Evolutionary conservation across 1,140 invertebrate genomes (phyloP), one percentile per base, ranked within the genome.

Genomic region (Halyomorpha halys): DNA sequence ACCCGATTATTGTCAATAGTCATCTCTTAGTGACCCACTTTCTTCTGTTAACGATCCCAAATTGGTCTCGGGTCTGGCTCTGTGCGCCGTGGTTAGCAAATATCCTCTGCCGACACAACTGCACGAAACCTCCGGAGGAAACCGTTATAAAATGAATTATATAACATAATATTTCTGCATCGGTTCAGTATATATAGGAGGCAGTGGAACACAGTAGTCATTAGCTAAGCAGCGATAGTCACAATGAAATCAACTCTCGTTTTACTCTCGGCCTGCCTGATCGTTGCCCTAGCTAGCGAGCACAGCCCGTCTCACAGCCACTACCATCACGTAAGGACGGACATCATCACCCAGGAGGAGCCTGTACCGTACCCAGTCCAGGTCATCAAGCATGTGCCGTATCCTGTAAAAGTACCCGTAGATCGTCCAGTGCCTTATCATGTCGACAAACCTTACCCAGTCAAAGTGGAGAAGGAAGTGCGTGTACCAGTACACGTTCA

Each of bases 391-490:
- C 19, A 23, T 27, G 53, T 56, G 11, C 53, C 53, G 3, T 56
- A 56, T 56, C 53, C 53, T 3, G 53, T 56, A 21, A 56, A 56
- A 23, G 23, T 23, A 23, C 23, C 19, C 15, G 53, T 56, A 6
- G 53, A 56, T 15, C 19, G 23, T 27, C 53, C 53, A 25, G 53
- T 56, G 5, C 53, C 53, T 5, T 16, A 56, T 11, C 18, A 21
- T 3, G 23, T 56, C 14, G 53, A 56, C 6, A 56, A 56, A 23
- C 53, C 53, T 3, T 56, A 56, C 23, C 53, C 53, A 25, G 53
- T 56, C 14, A 56, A 21, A 11, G 23, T 56, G 9, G 53, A 23
- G 21, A 56, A 56, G 23, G 53, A 56, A 56, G 53, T 56, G 14
- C 18, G 23, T 9, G 53, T 56, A 16, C 53, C 53, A 16, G 53